Evolutionary conservation across 2,113 vertebrate genomes (phyloP).

Genomic region (Ellobius talpinus): DNA sequence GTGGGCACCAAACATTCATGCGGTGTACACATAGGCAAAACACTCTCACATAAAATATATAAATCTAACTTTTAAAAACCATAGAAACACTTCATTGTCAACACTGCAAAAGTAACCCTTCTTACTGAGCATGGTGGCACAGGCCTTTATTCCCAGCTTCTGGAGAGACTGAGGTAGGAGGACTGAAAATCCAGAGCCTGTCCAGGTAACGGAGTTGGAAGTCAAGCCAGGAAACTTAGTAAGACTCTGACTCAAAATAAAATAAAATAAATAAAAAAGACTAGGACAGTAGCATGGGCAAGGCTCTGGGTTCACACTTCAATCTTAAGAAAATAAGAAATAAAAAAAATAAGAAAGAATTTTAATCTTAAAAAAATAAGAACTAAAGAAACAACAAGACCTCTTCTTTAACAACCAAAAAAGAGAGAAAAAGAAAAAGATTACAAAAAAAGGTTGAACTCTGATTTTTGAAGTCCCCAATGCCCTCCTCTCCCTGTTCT

Average conservation of each 20-base stretch:
- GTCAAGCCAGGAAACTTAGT: not conserved
- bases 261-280: not conserved
- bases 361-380: not conserved
- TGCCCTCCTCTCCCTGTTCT: not conserved
- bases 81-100: slow-evolving; percentile 10
- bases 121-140: not conserved
- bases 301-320: not conserved
- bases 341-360: not conserved
- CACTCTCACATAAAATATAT: too few relatives aligned
- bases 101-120: not conserved
- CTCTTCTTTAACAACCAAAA: not conserved
- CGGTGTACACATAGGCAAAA: not conserved
- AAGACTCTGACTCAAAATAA: not conserved
- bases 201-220: not conserved
- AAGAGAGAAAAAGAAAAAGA: too few relatives aligned
- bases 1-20: not conserved
- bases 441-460: not conserved
- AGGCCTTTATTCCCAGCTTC: not conserved
- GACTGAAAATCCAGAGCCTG: not conserved
- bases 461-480: not conserved
- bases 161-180: not conserved
- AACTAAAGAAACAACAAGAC: not conserved
- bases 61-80: not conserved
- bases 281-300: too few relatives aligned
- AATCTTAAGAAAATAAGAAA: not conserved